A percentile compares a stretch with the other conserved stretches of the same genome.
phyloP scores from a whole-genome alignment of 2,113 vertebrate genomes.

The Leptobrachium ailaonicum region DNA sequence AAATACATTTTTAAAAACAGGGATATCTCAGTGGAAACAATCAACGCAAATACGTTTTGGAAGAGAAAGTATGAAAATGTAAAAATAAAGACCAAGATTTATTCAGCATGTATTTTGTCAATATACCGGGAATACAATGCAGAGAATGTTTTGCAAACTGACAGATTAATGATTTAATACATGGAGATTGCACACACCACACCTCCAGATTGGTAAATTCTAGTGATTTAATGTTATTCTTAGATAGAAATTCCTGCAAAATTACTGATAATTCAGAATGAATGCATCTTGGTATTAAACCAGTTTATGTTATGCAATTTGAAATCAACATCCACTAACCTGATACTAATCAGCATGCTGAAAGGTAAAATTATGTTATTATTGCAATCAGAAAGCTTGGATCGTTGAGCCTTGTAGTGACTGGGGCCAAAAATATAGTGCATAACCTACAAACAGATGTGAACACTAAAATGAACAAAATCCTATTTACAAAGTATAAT shows the following conservation, averaged over 20 bases:
- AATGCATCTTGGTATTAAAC: slow-evolving; percentile 26
- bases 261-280: slow-evolving; percentile 10
- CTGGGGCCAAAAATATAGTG: not conserved
- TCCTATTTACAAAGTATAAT: not conserved
- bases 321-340: slow-evolving; percentile 18
- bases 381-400: slow-evolving; percentile 25
- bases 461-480: not conserved
- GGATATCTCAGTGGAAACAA: too few species aligned
- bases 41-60: too few species aligned
- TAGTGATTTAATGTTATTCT: not conserved
- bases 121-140: too few species aligned
- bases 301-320: not conserved
- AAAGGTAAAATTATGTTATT: slow-evolving; percentile 12
- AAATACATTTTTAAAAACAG: too few species aligned
- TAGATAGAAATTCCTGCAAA: slow-evolving; percentile 26
- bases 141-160: too few species aligned
- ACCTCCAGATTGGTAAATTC: too few species aligned
- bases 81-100: too few species aligned
- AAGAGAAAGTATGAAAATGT: too few species aligned
- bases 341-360: slow-evolving; percentile 7
- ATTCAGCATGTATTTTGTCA: too few species aligned
- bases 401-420: not conserved
- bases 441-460: not conserved
- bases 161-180: too few species aligned
- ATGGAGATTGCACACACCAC: too few species aligned